Evolutionary conservation across 1,140 invertebrate species (phyloP), one percentile per base, ranked within the genome.

Genomic region (Drosophila carrolli): DNA sequence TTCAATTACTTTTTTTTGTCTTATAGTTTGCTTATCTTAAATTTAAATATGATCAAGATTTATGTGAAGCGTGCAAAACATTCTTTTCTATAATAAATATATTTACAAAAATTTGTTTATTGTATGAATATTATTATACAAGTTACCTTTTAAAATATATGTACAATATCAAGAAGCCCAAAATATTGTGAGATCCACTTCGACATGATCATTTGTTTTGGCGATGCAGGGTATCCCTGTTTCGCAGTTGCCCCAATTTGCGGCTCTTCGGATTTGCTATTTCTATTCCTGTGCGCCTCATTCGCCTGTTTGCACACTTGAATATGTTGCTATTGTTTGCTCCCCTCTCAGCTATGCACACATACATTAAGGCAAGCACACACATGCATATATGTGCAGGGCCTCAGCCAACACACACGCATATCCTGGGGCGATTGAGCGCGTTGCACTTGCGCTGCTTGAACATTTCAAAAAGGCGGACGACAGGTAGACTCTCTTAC

Each of bases 381-480:
- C 37, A 54, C 27, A 19, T 38, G 19, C 27, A 40, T 66, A 11
- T 47, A 5, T 62, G 41, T 40, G 32, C 37, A 38, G 37, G 37
- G 37, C 11, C 9, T 38, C 4, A 38, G 37, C 37, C 8, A n/a
- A 57, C 56, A 37, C 62, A 57, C 53, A 62, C 32, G 51, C 38
- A 48, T 72, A 71, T 72, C 73, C 72, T 85, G 56, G 67, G 75
- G 61, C 59, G 44, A 65, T 83, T 83, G 71, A 83, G 81, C 79
- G 72, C 63, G 84, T 79, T 89, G 83, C 83, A 88, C 83, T 88
- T 88, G 83, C 83, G 83, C 82, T 88, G 70, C 78, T 58, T 67
- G 50, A 63, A 51, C 14, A 51, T 16, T 13, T 16, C 14, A 51
- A 50, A 50, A 75, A 7, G 55, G 23, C 23, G 23, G 43, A 54